These are phyloP conservation scores for Eugnorisma glareosa DNA, from an alignment of 2,888 invertebrate species.

Conservation along the genomic window DNA sequence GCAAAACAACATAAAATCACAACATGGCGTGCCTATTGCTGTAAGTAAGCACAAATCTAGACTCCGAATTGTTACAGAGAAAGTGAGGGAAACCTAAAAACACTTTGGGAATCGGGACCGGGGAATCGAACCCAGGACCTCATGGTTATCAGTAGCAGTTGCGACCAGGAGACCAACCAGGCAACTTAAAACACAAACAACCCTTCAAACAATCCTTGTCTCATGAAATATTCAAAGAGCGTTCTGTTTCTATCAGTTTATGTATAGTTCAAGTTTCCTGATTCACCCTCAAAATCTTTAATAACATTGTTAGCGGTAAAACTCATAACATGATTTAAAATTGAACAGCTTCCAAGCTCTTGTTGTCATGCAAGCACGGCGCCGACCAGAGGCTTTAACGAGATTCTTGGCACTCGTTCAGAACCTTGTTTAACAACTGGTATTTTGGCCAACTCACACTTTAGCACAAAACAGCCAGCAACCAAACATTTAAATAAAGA, in stretches of 20 bases:
- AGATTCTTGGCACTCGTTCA: conserved; percentile 63
- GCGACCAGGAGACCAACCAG: not conserved
- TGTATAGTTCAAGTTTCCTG: not conserved
- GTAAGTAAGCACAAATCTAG: not conserved
- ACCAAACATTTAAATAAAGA: conserved; percentile 23
- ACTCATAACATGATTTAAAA: conserved; percentile 38
- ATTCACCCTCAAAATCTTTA: conserved; percentile 6
- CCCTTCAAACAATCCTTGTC: not conserved
- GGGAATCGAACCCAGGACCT: not conserved
- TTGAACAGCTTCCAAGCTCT: conserved; percentile 59
- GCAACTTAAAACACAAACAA: not conserved
- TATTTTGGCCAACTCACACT: conserved; percentile 51
- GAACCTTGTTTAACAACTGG: conserved; percentile 46
- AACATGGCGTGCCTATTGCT: not conserved
- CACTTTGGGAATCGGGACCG: not conserved
- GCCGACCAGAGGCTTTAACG: conserved; percentile 38
- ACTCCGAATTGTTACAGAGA: not conserved
- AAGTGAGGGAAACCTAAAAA: not conserved
- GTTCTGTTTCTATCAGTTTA: not conserved
- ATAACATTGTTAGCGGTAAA: conserved; percentile 32
- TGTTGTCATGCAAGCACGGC: conserved; percentile 49
- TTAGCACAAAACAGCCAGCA: conserved; percentile 25
- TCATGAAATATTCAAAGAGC: not conserved
- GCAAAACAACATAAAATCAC: not conserved
- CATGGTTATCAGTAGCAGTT: not conserved